Base-by-base conservation (phyloP, 2,113 vertebrate genomes). In the Phaethornis superciliosus region DNA sequence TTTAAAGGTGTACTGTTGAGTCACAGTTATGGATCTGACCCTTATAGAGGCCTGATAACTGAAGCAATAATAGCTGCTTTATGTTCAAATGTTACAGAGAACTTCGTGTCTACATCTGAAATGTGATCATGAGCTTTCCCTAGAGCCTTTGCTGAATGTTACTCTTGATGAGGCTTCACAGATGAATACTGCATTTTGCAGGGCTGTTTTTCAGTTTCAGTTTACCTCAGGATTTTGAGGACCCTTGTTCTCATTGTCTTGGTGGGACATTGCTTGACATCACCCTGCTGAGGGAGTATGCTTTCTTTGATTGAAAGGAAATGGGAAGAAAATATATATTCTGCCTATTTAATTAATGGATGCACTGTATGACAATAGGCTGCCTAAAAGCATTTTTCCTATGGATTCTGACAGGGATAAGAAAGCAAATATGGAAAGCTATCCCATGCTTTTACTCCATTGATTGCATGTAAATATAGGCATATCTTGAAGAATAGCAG, bases 361-460 rank as follows among this genome's bases (percentile, higher is more conserved):
- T 71, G 65, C 71, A 79, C 54, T 68, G 3, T 47, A 42, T 88
- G 74, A 85, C 89, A 85, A 68, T 14, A 79, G 44, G 11, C 22
- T 62, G 14, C 23, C 37, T 81, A 51, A 15, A 69, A 85, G 40
- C 22, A 32, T 65, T 90, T 86, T 85, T 75, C 60, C 19, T 88
- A 28, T 1, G 4, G 19, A 44, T 86, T 92, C 35, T 23, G 64
- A 44, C 24, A 62, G 44, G 32, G 56, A 44, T 76, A 85, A 76
- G 63, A 72, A 91, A 89, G 78, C 21, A 87, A 93, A 76, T 33
- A 19, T 44, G 88, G 67, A 77, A 88, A 72, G 35, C n/a, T 88
- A 16, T 79, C 47, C 67, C 14, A 19, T 92, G 26, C 35, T 54
- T 65, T 20, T 79, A 65, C 26, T 75, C 35, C 40, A 40, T 24